Conservation (phyloP, 2,888 invertebrate species). For the Lycophotia porphyrea region DNA sequence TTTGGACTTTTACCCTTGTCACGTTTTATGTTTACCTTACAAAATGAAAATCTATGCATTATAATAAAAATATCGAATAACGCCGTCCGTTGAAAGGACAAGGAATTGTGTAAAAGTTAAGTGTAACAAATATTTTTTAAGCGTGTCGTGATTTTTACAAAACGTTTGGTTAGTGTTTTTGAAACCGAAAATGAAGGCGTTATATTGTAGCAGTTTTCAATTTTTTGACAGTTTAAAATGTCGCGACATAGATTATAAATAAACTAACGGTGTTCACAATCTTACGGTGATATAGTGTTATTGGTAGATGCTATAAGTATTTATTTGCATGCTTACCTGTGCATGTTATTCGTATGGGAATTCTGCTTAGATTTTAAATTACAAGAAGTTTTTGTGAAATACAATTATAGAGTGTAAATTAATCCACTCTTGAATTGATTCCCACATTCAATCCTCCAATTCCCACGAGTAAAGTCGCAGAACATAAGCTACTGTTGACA, state of each 20-base stretch:
- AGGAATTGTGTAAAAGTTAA: background rate
- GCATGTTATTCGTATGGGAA: too few species aligned
- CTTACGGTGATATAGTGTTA: background rate
- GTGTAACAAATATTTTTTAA: background rate
- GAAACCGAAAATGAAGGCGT: background rate
- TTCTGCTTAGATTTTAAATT: too few species aligned
- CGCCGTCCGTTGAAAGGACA: constrained; percentile 7
- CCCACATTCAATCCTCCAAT: constrained; percentile 14
- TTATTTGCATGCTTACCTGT: too few species aligned
- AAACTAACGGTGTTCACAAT: background rate
- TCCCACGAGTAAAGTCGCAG: constrained; percentile 14
- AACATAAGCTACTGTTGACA: constrained; percentile 45
- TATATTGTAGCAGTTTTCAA: background rate
- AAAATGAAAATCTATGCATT: constrained; percentile 57
- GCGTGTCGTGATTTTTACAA: background rate
- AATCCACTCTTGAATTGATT: background rate
- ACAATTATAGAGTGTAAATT: background rate
- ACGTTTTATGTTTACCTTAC: constrained; percentile 67
- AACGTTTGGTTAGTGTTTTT: background rate
- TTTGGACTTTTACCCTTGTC: constrained; percentile 72
- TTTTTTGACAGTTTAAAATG: background rate
- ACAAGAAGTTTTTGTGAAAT: background rate
- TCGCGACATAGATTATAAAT: background rate
- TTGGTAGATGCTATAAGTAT: too few species aligned
- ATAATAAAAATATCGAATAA: constrained; percentile 31